Evolutionary conservation across 2,113 vertebrate species (phyloP).

Genomic region (Eira barbara): DNA sequence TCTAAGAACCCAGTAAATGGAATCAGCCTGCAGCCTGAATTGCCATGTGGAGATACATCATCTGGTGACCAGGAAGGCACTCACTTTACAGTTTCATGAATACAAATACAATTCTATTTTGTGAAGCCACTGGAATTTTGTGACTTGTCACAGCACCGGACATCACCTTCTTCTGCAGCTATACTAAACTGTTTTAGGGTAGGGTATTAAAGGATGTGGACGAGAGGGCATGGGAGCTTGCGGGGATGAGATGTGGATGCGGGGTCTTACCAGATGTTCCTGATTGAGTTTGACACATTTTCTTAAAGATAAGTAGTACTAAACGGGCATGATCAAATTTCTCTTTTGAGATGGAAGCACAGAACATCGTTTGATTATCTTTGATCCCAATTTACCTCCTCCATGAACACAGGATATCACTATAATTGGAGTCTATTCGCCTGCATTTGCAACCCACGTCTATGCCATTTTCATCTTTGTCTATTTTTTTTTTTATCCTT

Average conservation of each 20-base stretch:
- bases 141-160: not conserved
- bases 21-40: not conserved
- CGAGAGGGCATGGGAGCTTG: not conserved
- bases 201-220: not conserved
- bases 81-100: not conserved
- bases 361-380: not conserved
- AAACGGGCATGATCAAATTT: not conserved
- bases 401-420: not conserved
- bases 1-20: not conserved
- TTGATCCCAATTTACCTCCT: not conserved
- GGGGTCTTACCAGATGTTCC: not conserved
- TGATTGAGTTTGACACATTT: not conserved
- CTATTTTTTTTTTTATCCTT: not conserved
- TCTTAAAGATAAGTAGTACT: not conserved
- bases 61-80: not conserved
- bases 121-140: not conserved
- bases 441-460: not conserved
- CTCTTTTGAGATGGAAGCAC: not conserved
- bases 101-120: constrained; percentile 11
- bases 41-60: not conserved
- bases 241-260: not conserved
- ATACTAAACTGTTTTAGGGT: not conserved
- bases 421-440: not conserved
- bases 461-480: not conserved
- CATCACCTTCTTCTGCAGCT: not conserved